These are phyloP conservation scores for Telmatherina bonti DNA, from an alignment of 2,797 vertebrate genomes.

Conservation along the genomic window DNA sequence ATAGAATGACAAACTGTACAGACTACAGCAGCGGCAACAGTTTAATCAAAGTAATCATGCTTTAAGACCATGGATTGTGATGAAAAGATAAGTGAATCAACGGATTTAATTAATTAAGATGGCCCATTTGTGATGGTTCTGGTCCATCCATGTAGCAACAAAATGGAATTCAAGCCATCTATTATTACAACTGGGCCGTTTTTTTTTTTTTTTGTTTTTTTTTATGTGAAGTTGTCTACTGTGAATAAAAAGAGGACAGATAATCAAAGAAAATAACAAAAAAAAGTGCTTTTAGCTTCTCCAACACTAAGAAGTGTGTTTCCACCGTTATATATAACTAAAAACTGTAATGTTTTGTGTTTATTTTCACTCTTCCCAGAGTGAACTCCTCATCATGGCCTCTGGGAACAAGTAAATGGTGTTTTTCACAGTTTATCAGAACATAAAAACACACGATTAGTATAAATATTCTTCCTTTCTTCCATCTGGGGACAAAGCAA, in stretches of 20 bases:
- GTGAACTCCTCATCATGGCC: neutral
- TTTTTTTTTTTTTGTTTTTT: too few relatives aligned
- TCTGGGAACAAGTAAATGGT: neutral
- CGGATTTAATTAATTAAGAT: neutral
- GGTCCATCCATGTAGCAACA: neutral
- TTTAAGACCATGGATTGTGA: neutral
- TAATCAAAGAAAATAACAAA: neutral
- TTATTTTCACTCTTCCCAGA: neutral
- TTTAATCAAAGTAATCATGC: neutral
- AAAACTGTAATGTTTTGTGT: neutral
- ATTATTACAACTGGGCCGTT: neutral
- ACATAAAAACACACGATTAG: conserved; percentile 3
- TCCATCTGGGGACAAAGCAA: neutral
- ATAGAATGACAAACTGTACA: too few relatives aligned
- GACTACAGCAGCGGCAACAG: neutral
- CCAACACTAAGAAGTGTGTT: neutral
- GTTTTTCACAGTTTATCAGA: neutral
- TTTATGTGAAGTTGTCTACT: neutral
- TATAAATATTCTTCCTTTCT: neutral
- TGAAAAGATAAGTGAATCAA: neutral
- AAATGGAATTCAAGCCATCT: neutral
- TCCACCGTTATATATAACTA: neutral
- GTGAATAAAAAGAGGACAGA: neutral
- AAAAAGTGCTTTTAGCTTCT: neutral
- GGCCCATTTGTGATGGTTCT: neutral